Evolutionary conservation across 2,797 vertebrate species (phyloP).

Genomic region (Tragelaphus oryx): DNA sequence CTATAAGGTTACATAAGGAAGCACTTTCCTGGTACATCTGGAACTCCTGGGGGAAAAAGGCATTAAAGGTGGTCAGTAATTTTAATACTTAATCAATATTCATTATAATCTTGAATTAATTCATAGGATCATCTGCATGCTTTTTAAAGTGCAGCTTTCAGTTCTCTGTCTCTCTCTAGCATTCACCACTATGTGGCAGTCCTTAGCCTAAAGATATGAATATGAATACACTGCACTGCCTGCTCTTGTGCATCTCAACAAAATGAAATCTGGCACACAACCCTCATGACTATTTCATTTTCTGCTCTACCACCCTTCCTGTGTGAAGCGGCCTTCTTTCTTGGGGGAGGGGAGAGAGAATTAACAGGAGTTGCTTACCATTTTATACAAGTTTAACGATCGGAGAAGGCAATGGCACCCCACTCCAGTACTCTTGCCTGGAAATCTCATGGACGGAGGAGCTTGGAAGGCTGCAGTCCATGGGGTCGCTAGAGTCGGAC

Average conservation of each 20-base stretch:
- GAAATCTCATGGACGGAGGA: too few species aligned
- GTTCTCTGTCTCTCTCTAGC: background rate
- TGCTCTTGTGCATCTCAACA: background rate
- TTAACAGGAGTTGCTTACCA: background rate
- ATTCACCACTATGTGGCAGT: slow-evolving; percentile 4
- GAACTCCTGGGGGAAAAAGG: background rate
- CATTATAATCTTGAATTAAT: background rate
- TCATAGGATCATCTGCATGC: background rate
- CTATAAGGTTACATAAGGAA: background rate
- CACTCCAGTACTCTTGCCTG: too few species aligned
- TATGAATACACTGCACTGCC: background rate
- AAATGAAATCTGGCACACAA: background rate
- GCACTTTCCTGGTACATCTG: background rate
- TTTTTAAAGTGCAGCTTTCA: background rate
- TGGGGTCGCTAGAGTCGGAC: too few species aligned
- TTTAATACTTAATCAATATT: background rate
- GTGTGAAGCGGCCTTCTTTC: background rate
- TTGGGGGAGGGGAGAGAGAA: accelerated
- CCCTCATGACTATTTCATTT: background rate
- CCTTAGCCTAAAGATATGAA: background rate
- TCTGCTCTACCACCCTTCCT: background rate
- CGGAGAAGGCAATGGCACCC: too few species aligned
- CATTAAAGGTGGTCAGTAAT: background rate
- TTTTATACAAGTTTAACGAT: background rate
- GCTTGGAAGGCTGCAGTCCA: too few species aligned